Evolutionary conservation across 2,888 invertebrate genomes (phyloP), one percentile per base, ranked within the genome.

Genomic region (Hydrotaea cyrtoneurina): DNA sequence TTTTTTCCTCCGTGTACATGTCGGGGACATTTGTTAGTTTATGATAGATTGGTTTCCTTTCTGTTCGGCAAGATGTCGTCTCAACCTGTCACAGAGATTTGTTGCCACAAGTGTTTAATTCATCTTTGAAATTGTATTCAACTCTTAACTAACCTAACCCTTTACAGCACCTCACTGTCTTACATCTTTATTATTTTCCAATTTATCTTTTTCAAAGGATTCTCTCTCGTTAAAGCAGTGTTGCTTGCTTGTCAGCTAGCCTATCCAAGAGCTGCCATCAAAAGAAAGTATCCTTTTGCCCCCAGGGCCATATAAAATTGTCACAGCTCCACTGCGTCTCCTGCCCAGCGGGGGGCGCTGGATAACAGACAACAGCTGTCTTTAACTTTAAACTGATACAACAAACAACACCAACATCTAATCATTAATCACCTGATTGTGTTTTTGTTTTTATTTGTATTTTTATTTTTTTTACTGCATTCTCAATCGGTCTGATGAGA

Each of bases 341-440:
- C n/a, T n/a, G n/a, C n/a, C n/a, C n/a, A 1, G 59, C 59, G 10
- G 26, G 21, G 2, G 2, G 2, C 13, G 4, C 11, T 7, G 31
- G 2, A 31, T 31, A 31, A 31, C 31, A 31, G 26, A 46, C 11
- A 69, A 23, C 69, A 69, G 43, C 43, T 69, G 69, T 21, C 69
- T 46, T 15, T 23, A 39, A 69, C 2, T 46, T 69, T 23, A 46
- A 69, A 23, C 43, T 46, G 43, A 15, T n/a, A n/a, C n/a, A n/a
- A n/a, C n/a, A 46, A 46, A 69, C 2, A 31, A 31, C 31, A 31
- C 31, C n/a, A 31, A 7, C 2, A 69, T 46, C 46, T 46, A 69
- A 69, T 69, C 69, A 69, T 69, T 69, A 69, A 69, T 69, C 69
- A 69, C 23, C 23, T 23, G 69, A 15, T 66, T 36, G 17, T 11